Evolutionary conservation across 2,797 vertebrate species (phyloP).

Genomic region (Phalloptychus januarius): DNA sequence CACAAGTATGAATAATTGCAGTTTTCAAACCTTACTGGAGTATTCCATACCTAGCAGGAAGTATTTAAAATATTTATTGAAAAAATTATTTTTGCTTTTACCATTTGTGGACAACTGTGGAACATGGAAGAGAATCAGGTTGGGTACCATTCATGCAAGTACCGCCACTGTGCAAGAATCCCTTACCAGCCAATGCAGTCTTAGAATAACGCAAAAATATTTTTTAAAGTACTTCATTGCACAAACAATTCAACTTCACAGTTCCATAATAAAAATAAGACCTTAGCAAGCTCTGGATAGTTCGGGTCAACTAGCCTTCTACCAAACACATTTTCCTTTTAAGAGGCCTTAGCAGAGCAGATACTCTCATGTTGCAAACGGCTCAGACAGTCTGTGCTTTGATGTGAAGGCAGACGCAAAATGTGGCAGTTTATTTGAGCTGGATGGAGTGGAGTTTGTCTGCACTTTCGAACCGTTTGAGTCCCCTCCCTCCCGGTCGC

Average conservation of each 20-base stretch:
- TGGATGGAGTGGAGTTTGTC: slow-evolving; percentile 87
- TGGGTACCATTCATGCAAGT: not conserved
- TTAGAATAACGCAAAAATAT: not conserved
- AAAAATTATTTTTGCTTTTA: not conserved
- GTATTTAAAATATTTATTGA: not conserved
- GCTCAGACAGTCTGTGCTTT: slow-evolving; percentile 72
- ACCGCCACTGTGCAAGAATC: not conserved
- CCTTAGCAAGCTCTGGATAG: slow-evolving; percentile 2
- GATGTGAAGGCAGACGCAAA: slow-evolving; percentile 66
- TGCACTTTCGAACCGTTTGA: slow-evolving; percentile 87
- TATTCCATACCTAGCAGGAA: not conserved
- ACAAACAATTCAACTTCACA: slow-evolving; percentile 28
- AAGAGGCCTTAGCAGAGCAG: slow-evolving; percentile 23
- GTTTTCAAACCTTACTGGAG: not conserved
- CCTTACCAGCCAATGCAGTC: no score
- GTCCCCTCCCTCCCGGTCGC: slow-evolving; percentile 48
- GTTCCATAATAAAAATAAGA: slow-evolving; percentile 34
- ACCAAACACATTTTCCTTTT: slow-evolving; percentile 37
- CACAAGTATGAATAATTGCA: not conserved
- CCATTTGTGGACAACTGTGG: not conserved
- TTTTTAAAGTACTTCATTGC: not conserved
- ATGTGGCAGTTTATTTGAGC: slow-evolving; percentile 83
- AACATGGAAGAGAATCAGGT: not conserved
- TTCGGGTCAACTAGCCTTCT: slow-evolving; percentile 4
- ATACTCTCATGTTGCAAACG: slow-evolving; percentile 39